Conservation (phyloP, 2,797 vertebrate species). For the Moxostoma hubbsi region DNA sequence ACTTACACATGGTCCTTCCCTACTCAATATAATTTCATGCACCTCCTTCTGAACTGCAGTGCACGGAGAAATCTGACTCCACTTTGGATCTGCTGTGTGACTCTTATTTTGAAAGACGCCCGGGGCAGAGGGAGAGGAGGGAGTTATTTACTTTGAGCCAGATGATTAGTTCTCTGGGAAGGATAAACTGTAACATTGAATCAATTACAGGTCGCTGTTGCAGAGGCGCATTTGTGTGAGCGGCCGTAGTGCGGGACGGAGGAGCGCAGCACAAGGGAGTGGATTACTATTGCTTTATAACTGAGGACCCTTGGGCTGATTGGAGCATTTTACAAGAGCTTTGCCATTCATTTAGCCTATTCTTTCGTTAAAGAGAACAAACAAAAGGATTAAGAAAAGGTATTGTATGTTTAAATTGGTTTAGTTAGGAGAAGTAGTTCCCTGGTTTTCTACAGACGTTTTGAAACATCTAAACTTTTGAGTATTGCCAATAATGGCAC, state of each 20-base stretch:
- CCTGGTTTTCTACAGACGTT: constrained; percentile 5
- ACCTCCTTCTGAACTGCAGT: constrained; percentile 69
- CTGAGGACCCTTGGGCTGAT: constrained; percentile 49
- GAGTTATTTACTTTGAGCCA: constrained; percentile 93
- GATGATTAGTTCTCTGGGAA: constrained; percentile 90
- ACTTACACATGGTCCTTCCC: constrained; percentile 52
- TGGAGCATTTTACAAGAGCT: constrained; percentile 52
- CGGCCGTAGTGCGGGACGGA: constrained; percentile 76
- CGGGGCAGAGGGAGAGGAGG: constrained; percentile 67
- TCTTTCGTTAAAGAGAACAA: constrained; percentile 66
- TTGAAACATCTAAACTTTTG: constrained; percentile 2
- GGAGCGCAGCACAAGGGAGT: constrained; percentile 62
- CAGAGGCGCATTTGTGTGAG: constrained; percentile 82
- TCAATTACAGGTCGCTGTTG: constrained; percentile 90
- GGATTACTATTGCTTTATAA: constrained; percentile 46
- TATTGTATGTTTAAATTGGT: constrained; percentile 62
- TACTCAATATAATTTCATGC: constrained; percentile 44
- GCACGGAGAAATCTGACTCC: constrained; percentile 62
- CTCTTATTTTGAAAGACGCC: constrained; percentile 88
- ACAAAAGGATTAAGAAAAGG: constrained; percentile 72
- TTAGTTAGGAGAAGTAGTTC: constrained; percentile 47
- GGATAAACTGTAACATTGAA: constrained; percentile 92
- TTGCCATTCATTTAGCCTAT: constrained; percentile 49
- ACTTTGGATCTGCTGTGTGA: constrained; percentile 53
- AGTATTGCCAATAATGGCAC: constrained; percentile 1